Base-by-base conservation (phyloP, 2,888 invertebrate genomes). In the Ectemnius continuus region DNA sequence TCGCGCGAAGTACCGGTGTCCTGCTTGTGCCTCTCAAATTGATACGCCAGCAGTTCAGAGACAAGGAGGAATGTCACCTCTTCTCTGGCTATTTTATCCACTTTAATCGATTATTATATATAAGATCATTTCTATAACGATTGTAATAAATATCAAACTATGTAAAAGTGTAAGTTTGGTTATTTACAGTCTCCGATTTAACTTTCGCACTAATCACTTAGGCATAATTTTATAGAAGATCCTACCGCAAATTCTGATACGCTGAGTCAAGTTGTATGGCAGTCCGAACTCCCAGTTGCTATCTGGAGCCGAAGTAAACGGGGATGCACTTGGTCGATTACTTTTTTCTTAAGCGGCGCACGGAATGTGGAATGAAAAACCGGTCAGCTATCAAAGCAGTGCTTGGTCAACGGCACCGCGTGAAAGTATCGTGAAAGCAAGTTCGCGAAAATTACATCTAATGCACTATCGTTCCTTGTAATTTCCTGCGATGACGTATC, bases 361-460 rank as follows among this genome's bases (percentile, higher is more conserved):
- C 23, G 62, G 60, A 76, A 69, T 68, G 66, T 70, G 45, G 61
- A 70, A 73, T 68, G 76, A 80, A 80, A 76, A 80, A 80, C 79
- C 78, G 76, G 79, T 79, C 76, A 65, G 64, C n/a, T 63, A 78
- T 75, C 73, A 67, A 58, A 79, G 65, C 70, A 78, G 64, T 69
- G 56, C 46, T n/a, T 71, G 73, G 73, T 76, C 76, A 75, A 72
- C 64, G 68, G 75, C 73, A 61, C 57, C 23, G 61, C 69, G 73
- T 66, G 75, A 79, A 81, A 81, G 76, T 79, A 58, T 60, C 8
- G 64, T 36, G 45, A 70, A 61, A 14, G 61, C 16, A 52, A 16
- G 52, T 52, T 16, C n/a, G 52, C n/a, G 16, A 52, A 52, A 14
- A 52, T 52, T 52, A 16, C 52, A 16, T 5, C 52, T 52, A 52